phyloP scores from a whole-genome alignment of 2,888 invertebrate genomes.

The Macrosoma leucophasiata region DNA sequence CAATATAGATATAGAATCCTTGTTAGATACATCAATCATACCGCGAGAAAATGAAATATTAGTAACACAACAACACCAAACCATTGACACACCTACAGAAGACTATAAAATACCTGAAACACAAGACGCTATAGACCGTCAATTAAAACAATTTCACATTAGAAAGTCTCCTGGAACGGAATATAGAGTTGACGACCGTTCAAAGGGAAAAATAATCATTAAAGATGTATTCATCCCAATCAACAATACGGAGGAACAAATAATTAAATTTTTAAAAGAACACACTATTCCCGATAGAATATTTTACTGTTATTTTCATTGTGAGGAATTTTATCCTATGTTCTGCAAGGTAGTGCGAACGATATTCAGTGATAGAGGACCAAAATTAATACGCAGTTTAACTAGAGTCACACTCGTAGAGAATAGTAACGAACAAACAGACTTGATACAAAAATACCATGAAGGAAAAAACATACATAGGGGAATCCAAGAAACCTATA shows the following conservation, averaged over 20 bases:
- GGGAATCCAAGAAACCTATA: constrained; percentile 22
- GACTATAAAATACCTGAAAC: constrained; percentile 10
- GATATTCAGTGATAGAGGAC: constrained; percentile 25
- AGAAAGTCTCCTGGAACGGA: constrained; percentile 4
- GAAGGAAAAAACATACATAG: constrained; percentile 21
- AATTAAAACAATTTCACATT: constrained; percentile 19
- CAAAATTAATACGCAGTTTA: constrained; percentile 23
- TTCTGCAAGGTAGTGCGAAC: constrained; percentile 20
- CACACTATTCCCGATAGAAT: constrained; percentile 20
- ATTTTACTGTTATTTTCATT: constrained; percentile 21
- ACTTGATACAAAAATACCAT: constrained; percentile 17
- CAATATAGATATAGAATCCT: constrained; percentile 1
- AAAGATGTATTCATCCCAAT: constrained; percentile 6
- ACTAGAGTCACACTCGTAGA: constrained; percentile 22
- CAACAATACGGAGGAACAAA: constrained; percentile 1
- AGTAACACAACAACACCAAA: background rate
- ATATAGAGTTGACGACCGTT: constrained; percentile 14
- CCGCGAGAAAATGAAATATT: background rate
- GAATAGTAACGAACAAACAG: constrained; percentile 14
- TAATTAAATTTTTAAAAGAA: constrained; percentile 10
- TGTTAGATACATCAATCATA: constrained; percentile 1
- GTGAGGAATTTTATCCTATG: constrained; percentile 21
- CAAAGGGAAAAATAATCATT: constrained; percentile 4
- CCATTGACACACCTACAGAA: constrained; percentile 2
- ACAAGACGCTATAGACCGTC: constrained; percentile 15